Evolutionary conservation across 2,888 invertebrate species (phyloP).

Genomic region (Acleris cristana): DNA sequence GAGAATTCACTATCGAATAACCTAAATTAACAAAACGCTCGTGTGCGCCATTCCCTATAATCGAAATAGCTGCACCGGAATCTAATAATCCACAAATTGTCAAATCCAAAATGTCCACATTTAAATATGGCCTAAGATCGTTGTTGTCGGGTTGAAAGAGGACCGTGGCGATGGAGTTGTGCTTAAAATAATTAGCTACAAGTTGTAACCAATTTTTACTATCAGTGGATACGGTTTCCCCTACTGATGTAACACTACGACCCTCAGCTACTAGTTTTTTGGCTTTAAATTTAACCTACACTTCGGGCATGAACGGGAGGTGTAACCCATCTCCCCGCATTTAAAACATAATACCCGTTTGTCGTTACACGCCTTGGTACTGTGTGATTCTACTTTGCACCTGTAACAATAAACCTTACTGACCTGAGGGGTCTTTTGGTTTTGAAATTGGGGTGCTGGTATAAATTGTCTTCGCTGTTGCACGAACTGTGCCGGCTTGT

Average conservation of each 20-base stretch:
- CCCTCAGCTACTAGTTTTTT: neutral
- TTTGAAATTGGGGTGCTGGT: neutral
- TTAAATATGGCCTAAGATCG: neutral
- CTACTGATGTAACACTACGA: neutral
- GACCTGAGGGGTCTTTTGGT: neutral
- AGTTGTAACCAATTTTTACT: neutral
- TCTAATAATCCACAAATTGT: constrained; percentile 9
- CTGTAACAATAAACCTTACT: neutral
- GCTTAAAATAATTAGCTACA: neutral
- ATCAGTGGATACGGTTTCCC: neutral
- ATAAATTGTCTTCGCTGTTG: neutral
- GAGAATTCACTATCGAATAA: neutral
- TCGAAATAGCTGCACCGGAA: constrained; percentile 1
- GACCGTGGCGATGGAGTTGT: neutral
- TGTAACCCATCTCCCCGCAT: neutral
- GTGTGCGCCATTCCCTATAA: neutral
- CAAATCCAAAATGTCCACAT: neutral
- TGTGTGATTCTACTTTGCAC: neutral
- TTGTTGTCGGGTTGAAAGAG: neutral
- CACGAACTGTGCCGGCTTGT: neutral
- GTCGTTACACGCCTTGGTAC: neutral
- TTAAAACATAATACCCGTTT: neutral
- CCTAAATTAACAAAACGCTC: neutral
- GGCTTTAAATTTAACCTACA: neutral
- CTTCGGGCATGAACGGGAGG: neutral